Evolutionary conservation across 2,113 vertebrate genomes (phyloP).

Genomic region (Tringa solitaria): DNA sequence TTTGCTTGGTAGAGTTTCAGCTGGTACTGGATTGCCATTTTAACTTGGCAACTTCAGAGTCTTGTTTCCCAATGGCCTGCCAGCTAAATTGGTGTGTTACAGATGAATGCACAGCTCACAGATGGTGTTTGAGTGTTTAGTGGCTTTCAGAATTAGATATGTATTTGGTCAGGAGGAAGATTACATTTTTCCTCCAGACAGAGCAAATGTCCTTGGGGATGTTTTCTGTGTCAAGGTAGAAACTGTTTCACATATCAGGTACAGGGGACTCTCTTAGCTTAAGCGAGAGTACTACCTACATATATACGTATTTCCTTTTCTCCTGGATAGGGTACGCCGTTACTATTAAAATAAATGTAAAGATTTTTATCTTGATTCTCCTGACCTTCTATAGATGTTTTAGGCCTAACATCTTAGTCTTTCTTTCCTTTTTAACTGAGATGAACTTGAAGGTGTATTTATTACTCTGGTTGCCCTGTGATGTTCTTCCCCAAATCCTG

Average conservation of each 20-base stretch:
- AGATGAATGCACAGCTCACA: constrained; percentile 58
- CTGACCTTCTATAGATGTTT: background rate
- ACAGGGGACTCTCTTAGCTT: background rate
- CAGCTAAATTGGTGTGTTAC: constrained; percentile 63
- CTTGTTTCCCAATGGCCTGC: constrained; percentile 49
- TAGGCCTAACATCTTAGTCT: background rate
- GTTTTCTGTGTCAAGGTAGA: constrained; percentile 56
- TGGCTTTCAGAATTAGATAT: constrained; percentile 49
- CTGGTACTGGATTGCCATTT: constrained; percentile 19
- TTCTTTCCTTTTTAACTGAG: background rate
- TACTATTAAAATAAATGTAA: background rate
- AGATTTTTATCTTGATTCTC: background rate
- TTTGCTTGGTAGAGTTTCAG: background rate
- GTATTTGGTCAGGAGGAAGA: constrained; percentile 61
- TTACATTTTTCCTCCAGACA: constrained; percentile 55
- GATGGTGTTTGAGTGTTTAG: constrained; percentile 62
- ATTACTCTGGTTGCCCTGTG: background rate
- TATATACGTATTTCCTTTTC: background rate
- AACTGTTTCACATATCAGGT: constrained; percentile 11
- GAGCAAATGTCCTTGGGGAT: constrained; percentile 63
- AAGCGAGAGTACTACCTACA: background rate
- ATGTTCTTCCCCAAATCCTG: background rate
- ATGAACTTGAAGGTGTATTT: background rate
- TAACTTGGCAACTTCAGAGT: constrained; percentile 41
- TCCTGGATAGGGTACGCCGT: background rate